A percentile compares a stretch with the other conserved stretches of the same genome.
Evolutionary conservation across 1,140 invertebrate genomes (phyloP).

Genomic region (Platyscapa corneri): DNA sequence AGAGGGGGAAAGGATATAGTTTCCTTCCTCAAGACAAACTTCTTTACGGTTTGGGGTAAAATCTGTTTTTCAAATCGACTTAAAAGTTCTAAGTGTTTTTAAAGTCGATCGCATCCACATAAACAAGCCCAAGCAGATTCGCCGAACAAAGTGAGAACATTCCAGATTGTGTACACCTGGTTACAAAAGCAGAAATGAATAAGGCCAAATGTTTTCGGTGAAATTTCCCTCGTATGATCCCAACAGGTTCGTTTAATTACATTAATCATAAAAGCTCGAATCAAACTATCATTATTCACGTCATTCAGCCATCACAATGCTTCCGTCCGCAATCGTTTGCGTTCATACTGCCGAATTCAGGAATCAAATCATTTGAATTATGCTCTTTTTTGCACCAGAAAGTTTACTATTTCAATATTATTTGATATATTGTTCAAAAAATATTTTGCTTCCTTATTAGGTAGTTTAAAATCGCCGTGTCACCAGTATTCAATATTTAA

Average conservation of each 20-base stretch:
- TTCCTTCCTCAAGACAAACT: slow-evolving; percentile 30
- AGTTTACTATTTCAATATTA: no score
- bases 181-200: neutral
- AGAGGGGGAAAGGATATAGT: neutral
- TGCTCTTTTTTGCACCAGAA: neutral
- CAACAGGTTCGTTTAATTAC: slow-evolving; percentile 16
- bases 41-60: slow-evolving; percentile 23
- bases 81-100: slow-evolving; percentile 44
- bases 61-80: slow-evolving; percentile 48
- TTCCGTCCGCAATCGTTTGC: no score
- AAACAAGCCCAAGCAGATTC: slow-evolving; percentile 25
- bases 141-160: neutral
- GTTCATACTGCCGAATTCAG: no score
- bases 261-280: neutral
- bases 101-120: slow-evolving; percentile 42
- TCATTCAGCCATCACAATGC: no score
- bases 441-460: no score
- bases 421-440: no score
- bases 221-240: neutral
- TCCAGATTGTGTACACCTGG: neutral
- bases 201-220: neutral
- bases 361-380: neutral
- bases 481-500: no score
- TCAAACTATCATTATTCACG: no score
- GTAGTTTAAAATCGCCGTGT: no score